Evolutionary conservation across 2,888 invertebrate species (phyloP).

Genomic region (Heliconius aoede): DNA sequence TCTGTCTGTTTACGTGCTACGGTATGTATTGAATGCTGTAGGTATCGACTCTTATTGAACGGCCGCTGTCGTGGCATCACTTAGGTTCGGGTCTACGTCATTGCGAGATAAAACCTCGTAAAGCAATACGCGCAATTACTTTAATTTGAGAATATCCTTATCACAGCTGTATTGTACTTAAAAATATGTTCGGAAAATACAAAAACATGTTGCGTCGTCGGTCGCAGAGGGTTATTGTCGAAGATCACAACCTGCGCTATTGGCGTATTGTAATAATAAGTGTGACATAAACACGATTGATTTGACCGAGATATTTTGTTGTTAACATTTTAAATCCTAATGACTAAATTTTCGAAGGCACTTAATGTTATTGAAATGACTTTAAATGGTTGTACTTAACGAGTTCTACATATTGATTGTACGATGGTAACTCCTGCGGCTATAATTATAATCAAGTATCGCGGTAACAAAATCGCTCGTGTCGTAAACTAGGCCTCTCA

Average conservation of each 20-base stretch:
- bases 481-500: slow-evolving; percentile 45
- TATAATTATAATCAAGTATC: slow-evolving; percentile 64
- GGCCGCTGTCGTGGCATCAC: slow-evolving; percentile 46
- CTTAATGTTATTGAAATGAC: slow-evolving; percentile 80
- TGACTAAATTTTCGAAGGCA: slow-evolving; percentile 82
- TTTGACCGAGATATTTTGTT: slow-evolving; percentile 56
- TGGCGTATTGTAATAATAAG: slow-evolving; percentile 62
- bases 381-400: slow-evolving; percentile 77
- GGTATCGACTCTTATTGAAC: slow-evolving; percentile 62
- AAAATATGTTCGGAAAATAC: slow-evolving; percentile 30
- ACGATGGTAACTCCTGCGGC: slow-evolving; percentile 81
- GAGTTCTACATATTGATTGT: slow-evolving; percentile 80
- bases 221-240: slow-evolving; percentile 42
- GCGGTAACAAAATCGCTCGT: slow-evolving; percentile 63
- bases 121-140: slow-evolving; percentile 24
- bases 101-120: slow-evolving; percentile 17
- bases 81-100: slow-evolving; percentile 35
- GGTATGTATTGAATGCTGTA: slow-evolving; percentile 70
- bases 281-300: slow-evolving; percentile 54
- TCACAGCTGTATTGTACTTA: slow-evolving; percentile 55
- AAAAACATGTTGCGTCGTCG: slow-evolving; percentile 24
- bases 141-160: slow-evolving; percentile 49
- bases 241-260: slow-evolving; percentile 74
- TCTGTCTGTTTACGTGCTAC: slow-evolving; percentile 64
- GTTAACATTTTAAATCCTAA: slow-evolving; percentile 74